phyloP scores from a whole-genome alignment of 2,113 vertebrate genomes.

The Piprites chloris region DNA sequence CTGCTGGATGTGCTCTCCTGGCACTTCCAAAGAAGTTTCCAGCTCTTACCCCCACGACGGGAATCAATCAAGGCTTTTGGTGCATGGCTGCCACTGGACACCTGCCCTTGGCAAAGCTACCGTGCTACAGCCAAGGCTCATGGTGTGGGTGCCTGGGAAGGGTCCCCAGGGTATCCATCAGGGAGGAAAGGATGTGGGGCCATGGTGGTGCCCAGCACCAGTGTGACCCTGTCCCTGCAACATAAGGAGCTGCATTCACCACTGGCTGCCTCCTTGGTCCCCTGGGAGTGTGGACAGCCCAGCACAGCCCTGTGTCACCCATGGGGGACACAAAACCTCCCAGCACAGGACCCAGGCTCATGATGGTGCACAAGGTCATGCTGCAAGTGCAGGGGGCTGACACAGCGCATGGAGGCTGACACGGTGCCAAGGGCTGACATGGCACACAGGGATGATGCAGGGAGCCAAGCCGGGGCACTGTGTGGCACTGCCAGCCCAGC shows the following conservation, averaged over 20 bases:
- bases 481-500: neutral
- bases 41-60: neutral
- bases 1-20: neutral
- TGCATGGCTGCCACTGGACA: neutral
- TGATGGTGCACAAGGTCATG: rapidly evolving
- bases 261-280: rapidly evolving
- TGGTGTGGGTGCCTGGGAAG: rapidly evolving
- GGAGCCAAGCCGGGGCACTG: rapidly evolving
- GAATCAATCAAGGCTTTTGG: neutral
- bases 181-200: neutral
- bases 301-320: neutral
- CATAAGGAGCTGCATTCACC: rapidly evolving
- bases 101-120: neutral
- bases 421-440: rapidly evolving
- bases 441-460: rapidly evolving
- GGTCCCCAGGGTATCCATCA: neutral
- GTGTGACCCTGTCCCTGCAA: rapidly evolving
- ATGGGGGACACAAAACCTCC: neutral
- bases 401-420: rapidly evolving
- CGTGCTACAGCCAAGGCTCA: neutral
- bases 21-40: neutral
- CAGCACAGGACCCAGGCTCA: rapidly evolving
- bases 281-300: rapidly evolving
- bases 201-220: neutral
- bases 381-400: neutral